Evolutionary conservation across 2,888 invertebrate species (phyloP).

Genomic region (Hymenopus coronatus): DNA sequence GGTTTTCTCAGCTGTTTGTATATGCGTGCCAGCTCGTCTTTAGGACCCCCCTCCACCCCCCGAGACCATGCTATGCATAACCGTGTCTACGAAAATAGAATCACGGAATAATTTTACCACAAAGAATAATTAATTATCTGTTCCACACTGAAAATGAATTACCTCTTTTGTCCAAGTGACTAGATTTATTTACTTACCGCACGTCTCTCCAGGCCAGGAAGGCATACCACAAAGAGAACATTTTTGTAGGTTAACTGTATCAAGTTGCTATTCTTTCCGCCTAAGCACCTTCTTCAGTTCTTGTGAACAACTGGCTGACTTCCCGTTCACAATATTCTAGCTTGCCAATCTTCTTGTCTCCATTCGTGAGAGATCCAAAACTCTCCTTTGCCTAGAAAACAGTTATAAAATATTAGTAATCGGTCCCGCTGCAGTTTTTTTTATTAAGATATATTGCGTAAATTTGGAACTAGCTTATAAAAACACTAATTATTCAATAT

Average conservation of each 20-base stretch:
- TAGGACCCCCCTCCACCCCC: no score
- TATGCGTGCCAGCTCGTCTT: background rate
- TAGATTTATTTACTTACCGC: conserved; percentile 42
- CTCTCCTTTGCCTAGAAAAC: background rate
- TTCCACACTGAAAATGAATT: background rate
- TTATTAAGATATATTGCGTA: no score
- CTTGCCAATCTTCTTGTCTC: background rate
- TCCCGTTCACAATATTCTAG: background rate
- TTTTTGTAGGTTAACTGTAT: conserved; percentile 34
- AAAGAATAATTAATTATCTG: background rate
- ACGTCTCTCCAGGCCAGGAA: conserved; percentile 47
- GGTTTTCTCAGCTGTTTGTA: background rate
- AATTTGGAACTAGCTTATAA: no score
- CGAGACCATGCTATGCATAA: background rate
- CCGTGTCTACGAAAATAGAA: background rate
- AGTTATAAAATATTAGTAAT: background rate
- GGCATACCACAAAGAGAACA: conserved; percentile 49
- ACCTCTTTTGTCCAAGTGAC: background rate
- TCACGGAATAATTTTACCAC: background rate
- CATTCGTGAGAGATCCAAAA: background rate
- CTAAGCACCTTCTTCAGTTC: background rate
- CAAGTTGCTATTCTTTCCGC: background rate
- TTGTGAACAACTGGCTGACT: background rate
- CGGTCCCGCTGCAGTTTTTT: no score
- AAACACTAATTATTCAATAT: background rate